A percentile compares a stretch with the other conserved stretches of the same genome.
These are phyloP conservation scores for Neelides folsomi DNA, from an alignment of 2,888 invertebrate species.

Conservation along the genomic window DNA sequence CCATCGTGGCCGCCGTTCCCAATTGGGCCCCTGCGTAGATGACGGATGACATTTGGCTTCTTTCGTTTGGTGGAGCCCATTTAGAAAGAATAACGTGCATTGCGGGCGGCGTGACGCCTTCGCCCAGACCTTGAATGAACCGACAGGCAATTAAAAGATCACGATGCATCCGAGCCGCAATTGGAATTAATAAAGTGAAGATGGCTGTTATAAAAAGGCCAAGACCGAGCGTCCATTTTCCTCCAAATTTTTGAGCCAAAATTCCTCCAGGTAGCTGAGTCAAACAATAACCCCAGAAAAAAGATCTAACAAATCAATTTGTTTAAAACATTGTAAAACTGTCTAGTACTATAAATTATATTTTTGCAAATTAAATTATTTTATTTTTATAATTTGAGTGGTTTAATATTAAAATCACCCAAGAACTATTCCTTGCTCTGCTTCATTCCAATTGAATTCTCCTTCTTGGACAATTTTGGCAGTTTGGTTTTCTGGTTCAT, in stretches of 20 bases:
- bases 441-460: conserved; percentile 18
- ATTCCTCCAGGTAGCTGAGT: conserved; percentile 74
- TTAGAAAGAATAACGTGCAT: conserved; percentile 35
- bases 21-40: conserved; percentile 33
- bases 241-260: conserved; percentile 65
- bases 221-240: conserved; percentile 67
- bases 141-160: conserved; percentile 57
- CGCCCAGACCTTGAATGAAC: conserved; percentile 68
- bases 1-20: conserved; percentile 69
- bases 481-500: not conserved
- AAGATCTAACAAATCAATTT: conserved; percentile 38
- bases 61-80: conserved; percentile 35
- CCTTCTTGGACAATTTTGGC: conserved; percentile 2
- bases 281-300: conserved; percentile 72
- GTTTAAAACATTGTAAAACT: too few species aligned
- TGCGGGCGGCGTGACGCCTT: conserved; percentile 38
- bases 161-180: conserved; percentile 58
- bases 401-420: too few species aligned
- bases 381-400: too few species aligned
- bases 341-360: too few species aligned
- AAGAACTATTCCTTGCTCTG: conserved; percentile 16
- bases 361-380: too few species aligned
- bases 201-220: conserved; percentile 71
- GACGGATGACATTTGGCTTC: conserved; percentile 33
- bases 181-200: conserved; percentile 67